Evolutionary conservation across 2,888 invertebrate species (phyloP), one percentile per base, ranked within the genome.

Genomic region (Abrostola triplasia): DNA sequence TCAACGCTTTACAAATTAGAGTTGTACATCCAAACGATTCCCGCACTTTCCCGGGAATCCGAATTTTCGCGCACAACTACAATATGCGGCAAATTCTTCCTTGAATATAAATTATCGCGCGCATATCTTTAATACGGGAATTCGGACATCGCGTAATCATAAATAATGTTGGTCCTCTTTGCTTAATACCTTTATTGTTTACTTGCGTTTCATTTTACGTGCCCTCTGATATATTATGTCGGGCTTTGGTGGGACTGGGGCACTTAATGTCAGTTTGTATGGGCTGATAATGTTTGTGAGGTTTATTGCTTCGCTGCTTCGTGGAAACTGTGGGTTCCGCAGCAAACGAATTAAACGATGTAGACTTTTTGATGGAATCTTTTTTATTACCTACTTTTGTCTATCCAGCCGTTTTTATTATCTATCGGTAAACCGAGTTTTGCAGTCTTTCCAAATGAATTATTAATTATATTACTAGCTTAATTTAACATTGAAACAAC

Each of bases 1-100:
- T 72, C 72, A 76, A 76, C 72, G 76, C 76, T 51, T 76, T 58
- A 71, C 40, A 70, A 75, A 75, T 59, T 75, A 65, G 72, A 58
- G 60, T 24, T 55, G 72, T 35, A 36, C 57, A 36, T 10, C 41
- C n/a, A 5, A 36, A 50, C 50, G 50, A 65, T 54, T 66, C 57
- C 48, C 57, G 41, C 41, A 44, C 7, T 60, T 42, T 53, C 37
- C 65, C 67, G 59, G 59, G 8, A n/a, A 71, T 76, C 35, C 59
- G 24, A 24, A 47, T 47, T 47, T 47, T 47, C 13, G 56, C 59
- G 71, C 59, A 47, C 11, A 10, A 70, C 55, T 67, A 36, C 40
- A 59, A 48, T 59, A 36, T 40, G 12, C 42, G 48, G 40, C 54
- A 69, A 73, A 67, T 73, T 50, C 53, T 59, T 72, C 36, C 42